Percentiles rank a stretch among this genome's conserved stretches.
Conservation (phyloP, 1,140 invertebrate species). For the Archivesica marissinica region DNA sequence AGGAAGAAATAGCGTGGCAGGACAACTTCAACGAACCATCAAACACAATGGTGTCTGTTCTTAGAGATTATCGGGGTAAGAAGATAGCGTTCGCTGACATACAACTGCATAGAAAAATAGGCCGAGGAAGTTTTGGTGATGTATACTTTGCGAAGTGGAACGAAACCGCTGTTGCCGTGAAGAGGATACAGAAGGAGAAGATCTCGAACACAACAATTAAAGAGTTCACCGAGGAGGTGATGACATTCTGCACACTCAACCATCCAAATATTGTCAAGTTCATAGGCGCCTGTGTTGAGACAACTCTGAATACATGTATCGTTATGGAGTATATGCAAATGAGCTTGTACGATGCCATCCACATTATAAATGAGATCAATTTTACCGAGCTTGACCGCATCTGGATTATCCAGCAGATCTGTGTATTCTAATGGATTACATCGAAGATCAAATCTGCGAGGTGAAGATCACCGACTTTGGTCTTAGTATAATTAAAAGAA, state of each 20-base stretch:
- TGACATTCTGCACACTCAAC: conserved; percentile 51
- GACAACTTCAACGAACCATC: conserved; percentile 21
- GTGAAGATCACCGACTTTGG: conserved; percentile 71
- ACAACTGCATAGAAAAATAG: conserved; percentile 54
- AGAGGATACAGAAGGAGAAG: conserved; percentile 62
- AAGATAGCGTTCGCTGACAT: conserved; percentile 62
- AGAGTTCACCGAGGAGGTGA: conserved; percentile 63
- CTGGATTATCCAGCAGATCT: neutral
- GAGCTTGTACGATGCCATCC: conserved; percentile 67
- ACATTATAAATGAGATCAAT: conserved; percentile 38
- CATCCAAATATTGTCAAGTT: conserved; percentile 70
- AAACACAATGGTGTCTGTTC: conserved; percentile 31
- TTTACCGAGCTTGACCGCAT: neutral
- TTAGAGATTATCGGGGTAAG: conserved; percentile 48
- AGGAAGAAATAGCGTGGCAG: conserved; percentile 43
- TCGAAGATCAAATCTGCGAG: neutral
- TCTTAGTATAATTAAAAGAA: conserved; percentile 65
- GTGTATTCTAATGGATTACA: conserved; percentile 17
- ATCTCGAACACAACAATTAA: conserved; percentile 52
- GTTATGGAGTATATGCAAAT: conserved; percentile 71
- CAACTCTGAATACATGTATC: conserved; percentile 66
- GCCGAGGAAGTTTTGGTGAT: conserved; percentile 56
- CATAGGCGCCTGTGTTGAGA: conserved; percentile 62
- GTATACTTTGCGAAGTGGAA: conserved; percentile 65
- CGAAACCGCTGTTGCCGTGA: conserved; percentile 64